Base-by-base conservation (phyloP, 2,888 invertebrate species). In the Prenolepis imparis region DNA sequence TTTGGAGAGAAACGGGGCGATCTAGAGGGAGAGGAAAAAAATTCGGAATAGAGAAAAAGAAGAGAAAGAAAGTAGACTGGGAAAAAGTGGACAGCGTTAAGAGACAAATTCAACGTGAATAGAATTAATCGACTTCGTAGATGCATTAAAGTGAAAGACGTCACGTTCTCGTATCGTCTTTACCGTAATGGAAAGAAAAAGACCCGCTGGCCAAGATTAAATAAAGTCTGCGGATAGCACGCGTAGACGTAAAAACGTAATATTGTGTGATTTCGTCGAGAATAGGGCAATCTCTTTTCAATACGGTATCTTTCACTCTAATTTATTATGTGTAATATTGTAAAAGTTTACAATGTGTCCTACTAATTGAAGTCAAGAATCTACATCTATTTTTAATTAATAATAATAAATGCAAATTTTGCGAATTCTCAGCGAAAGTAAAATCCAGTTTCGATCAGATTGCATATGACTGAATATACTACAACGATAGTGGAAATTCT, bases 401-500 rank as follows among this genome's bases (percentile, higher is more conserved):
- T n/a, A 52, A 52, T 52, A 52, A 48, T n/a, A 48, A 48, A 48
- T n/a, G 52, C 18, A 39, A 57, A 59, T 2, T 52, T 52, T n/a
- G 15, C 18, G 9, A 28, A 68, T 78, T 41, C 41, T 57, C 1
- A 39, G 32, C 15, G 11, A 18, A 15, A 9, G 9, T 0, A 55
- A 66, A 21, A 15, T 68, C 11, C n/a, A 41, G 15, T 28, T 57
- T 36, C 21, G 32, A 57, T 52, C 24, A 18, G 36, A 57, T 44
- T 41, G 6, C 39, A 32, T 24, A 41, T 5, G 11, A n/a, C n/a
- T 9, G 21, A 21, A 67, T 39, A 2, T 3, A 24, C 3, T 41
- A 12, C 8, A 21, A 64, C 55, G 41, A n/a, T 41, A 59, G 55
- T 32, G n/a, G 3, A 87, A 84, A 84, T 85, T 78, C 70, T 89